Conservation (phyloP, 2,113 vertebrate genomes). For the Eleginops maclovinus region DNA sequence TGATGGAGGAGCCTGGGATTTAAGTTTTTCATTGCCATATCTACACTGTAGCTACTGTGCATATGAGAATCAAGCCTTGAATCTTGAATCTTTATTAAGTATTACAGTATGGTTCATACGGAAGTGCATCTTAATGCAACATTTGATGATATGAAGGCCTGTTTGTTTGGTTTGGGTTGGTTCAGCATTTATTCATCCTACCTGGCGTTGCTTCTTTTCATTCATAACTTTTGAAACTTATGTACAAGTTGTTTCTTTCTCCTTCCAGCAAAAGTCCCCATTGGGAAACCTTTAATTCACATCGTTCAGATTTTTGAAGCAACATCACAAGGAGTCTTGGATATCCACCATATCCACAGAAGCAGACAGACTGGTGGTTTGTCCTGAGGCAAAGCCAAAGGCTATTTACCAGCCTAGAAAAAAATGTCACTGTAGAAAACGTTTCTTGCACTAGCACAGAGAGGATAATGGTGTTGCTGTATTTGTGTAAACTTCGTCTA, state of each 20-base stretch:
- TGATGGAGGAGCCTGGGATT: too few species aligned
- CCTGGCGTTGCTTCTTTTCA: background rate
- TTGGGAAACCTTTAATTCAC: slow-evolving; percentile 10
- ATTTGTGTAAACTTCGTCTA: slow-evolving; percentile 36
- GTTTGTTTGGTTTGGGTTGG: background rate
- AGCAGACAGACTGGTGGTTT: slow-evolving; percentile 27
- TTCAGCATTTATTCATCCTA: background rate
- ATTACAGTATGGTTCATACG: too few species aligned
- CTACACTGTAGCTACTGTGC: too few species aligned
- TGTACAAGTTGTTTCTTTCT: background rate
- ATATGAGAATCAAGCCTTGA: too few species aligned
- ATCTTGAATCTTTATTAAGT: too few species aligned
- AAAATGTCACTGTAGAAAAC: background rate
- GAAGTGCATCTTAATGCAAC: background rate
- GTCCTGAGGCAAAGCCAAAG: slow-evolving; percentile 57
- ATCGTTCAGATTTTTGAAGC: slow-evolving; percentile 18
- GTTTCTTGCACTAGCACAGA: background rate
- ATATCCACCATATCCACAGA: slow-evolving; percentile 32
- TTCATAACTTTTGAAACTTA: background rate
- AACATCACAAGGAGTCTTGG: slow-evolving; percentile 22
- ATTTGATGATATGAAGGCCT: background rate
- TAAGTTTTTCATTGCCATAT: too few species aligned
- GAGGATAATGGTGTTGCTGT: background rate
- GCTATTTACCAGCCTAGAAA: slow-evolving; percentile 48
- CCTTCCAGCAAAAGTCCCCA: background rate